Evolutionary conservation across 2,113 vertebrate genomes (phyloP).

Genomic region (Stegastes partitus): DNA sequence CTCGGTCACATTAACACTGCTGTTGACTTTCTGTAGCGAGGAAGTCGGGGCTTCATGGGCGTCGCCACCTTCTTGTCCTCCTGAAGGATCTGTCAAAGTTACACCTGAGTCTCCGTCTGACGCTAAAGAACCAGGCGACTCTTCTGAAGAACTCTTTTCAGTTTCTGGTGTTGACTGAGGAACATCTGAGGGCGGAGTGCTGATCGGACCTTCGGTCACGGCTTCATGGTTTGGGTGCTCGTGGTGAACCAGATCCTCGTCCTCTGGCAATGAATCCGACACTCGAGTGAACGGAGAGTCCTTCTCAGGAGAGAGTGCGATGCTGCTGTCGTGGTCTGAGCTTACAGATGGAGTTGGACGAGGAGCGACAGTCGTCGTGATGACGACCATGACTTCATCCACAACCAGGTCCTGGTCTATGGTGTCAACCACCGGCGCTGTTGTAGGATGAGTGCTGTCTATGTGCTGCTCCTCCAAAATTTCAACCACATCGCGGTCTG

Average conservation of each 20-base stretch:
- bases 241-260: constrained; percentile 54
- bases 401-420: constrained; percentile 60
- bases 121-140: not conserved
- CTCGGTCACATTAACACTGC: not conserved
- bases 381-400: constrained; percentile 76
- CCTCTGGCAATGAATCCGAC: constrained; percentile 64
- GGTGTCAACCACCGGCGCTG: not conserved
- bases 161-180: constrained; percentile 11
- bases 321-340: constrained; percentile 36
- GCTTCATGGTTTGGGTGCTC: constrained; percentile 35
- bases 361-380: constrained; percentile 8
- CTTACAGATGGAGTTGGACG: constrained; percentile 10
- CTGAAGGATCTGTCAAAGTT: not conserved
- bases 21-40: not conserved
- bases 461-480: constrained; percentile 74
- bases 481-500: constrained; percentile 33
- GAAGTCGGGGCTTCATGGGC: not conserved
- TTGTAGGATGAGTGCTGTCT: not conserved
- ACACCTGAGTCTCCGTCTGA: not conserved
- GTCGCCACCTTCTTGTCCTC: not conserved
- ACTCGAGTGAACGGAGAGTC: constrained; percentile 82
- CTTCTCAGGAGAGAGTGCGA: constrained; percentile 69
- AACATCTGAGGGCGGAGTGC: not conserved
- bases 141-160: not conserved
- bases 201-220: not conserved